Conservation (phyloP, 2,113 vertebrate species). For the Aspidoscelis tigris region DNA sequence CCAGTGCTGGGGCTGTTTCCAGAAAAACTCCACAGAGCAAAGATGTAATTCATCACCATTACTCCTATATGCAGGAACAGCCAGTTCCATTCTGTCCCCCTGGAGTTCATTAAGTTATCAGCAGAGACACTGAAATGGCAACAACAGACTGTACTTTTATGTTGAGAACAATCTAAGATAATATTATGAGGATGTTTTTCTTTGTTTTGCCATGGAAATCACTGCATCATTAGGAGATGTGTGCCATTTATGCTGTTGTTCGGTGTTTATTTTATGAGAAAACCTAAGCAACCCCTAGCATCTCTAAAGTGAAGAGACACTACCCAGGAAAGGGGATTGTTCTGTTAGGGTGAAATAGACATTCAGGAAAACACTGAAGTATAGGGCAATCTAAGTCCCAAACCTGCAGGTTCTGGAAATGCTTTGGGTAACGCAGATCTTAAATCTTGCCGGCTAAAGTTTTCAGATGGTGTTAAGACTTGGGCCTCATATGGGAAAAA, state of each 20-base stretch:
- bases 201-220: constrained; percentile 4
- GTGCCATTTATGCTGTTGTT: neutral
- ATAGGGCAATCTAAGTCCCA: neutral
- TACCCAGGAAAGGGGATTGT: neutral
- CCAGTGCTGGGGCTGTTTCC: neutral
- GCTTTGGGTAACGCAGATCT: no score
- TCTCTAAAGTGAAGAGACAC: neutral
- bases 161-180: constrained; percentile 1
- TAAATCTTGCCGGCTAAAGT: no score
- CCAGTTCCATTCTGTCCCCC: constrained; percentile 17
- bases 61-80: constrained; percentile 15
- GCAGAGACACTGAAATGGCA: neutral
- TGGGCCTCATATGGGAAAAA: no score
- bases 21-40: neutral
- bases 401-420: no score
- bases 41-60: constrained; percentile 32
- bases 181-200: neutral
- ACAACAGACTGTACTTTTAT: neutral
- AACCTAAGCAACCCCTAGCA: neutral
- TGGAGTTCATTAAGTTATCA: constrained; percentile 30
- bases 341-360: neutral
- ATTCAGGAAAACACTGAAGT: neutral
- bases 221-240: neutral
- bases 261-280: neutral
- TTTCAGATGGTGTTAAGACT: no score